Conservation (phyloP, 2,888 invertebrate genomes). For the Zootermopsis nevadensis region DNA sequence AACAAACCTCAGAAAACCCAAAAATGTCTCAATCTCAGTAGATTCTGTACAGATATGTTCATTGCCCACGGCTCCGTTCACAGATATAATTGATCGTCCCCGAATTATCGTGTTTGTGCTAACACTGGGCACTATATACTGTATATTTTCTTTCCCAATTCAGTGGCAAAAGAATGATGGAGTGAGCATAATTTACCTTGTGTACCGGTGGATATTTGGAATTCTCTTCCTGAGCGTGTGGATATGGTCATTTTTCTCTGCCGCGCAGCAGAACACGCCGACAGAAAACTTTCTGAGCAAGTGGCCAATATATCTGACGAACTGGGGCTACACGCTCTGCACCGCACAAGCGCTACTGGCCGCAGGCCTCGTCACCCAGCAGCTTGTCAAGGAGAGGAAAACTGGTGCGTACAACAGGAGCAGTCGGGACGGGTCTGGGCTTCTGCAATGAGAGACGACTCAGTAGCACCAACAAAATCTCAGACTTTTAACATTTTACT, state of each 20-base stretch:
- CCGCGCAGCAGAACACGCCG: slow-evolving; percentile 61
- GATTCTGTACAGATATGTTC: no score
- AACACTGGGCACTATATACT: background rate
- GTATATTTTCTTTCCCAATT: slow-evolving; percentile 56
- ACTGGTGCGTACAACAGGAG: slow-evolving; percentile 15
- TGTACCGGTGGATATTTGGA: slow-evolving; percentile 71
- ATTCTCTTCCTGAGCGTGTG: slow-evolving; percentile 63
- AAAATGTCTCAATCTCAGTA: no score
- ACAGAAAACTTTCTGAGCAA: slow-evolving; percentile 59
- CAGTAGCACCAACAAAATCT: no score
- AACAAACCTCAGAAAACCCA: no score
- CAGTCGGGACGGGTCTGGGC: no score
- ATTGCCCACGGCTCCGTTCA: no score
- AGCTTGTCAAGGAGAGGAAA: slow-evolving; percentile 23
- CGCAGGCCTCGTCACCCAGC: slow-evolving; percentile 64
- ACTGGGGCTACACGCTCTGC: slow-evolving; percentile 75
- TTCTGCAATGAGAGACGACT: no score
- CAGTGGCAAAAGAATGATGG: slow-evolving; percentile 70
- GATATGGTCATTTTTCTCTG: slow-evolving; percentile 60
- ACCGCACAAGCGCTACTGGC: slow-evolving; percentile 70
- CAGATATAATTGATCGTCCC: no score
- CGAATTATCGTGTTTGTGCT: no score
- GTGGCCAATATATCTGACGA: slow-evolving; percentile 80
- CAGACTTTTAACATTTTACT: no score
- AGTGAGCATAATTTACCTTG: slow-evolving; percentile 64